These are phyloP conservation scores for Euplagia quadripunctaria DNA, from an alignment of 2,888 invertebrate genomes.

Conservation along the genomic window DNA sequence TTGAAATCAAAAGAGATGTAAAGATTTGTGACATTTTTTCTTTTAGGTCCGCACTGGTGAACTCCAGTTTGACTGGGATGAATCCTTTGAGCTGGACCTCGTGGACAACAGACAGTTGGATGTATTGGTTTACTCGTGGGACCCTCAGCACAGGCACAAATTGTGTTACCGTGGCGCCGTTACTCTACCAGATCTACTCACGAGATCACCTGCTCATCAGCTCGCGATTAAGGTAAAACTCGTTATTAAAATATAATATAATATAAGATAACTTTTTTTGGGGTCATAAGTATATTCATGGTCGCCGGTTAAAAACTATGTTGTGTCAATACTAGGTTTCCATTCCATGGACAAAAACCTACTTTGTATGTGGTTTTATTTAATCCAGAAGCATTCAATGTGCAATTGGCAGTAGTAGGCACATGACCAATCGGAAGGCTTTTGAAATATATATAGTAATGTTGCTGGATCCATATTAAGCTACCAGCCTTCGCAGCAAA, in stretches of 20 bases:
- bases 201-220: conserved; percentile 94
- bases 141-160: conserved; percentile 98
- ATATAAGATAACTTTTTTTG: neutral
- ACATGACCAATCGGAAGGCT: too few species aligned
- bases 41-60: conserved; percentile 95
- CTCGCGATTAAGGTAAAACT: conserved; percentile 94
- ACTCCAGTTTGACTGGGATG: conserved; percentile 99
- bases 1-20: neutral
- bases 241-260: neutral
- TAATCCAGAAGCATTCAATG: too few species aligned
- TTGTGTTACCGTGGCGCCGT: conserved; percentile 97
- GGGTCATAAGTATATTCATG: too few species aligned
- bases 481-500: neutral
- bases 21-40: neutral
- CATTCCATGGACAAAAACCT: too few species aligned
- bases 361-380: too few species aligned
- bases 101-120: conserved; percentile 98
- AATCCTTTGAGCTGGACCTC: conserved; percentile 98
- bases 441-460: too few species aligned
- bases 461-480: neutral
- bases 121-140: conserved; percentile 99
- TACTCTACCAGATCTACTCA: conserved; percentile 92
- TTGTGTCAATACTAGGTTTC: neutral
- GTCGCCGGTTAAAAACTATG: neutral
- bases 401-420: too few species aligned